Evolutionary conservation across 23 tunicate species (phyloP).

Genomic region (Trididemnum clinides): DNA sequence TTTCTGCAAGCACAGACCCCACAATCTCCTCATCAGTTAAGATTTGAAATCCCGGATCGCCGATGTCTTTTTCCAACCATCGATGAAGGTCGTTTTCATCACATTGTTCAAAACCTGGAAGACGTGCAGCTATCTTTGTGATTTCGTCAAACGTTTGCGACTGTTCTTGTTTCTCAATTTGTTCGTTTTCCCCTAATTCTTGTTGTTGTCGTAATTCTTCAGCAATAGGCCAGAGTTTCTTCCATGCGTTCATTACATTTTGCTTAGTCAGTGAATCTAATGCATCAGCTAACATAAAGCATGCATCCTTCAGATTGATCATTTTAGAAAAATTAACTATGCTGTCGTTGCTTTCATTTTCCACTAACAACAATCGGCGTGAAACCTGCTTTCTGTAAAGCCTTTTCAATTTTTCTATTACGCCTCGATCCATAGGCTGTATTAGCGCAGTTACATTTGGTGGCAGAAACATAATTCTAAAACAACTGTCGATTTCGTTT

Average conservation of each 20-base stretch:
- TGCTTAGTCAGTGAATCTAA: slow-evolving; percentile 34
- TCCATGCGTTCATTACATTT: slow-evolving; percentile 29
- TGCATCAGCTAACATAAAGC: slow-evolving; percentile 21
- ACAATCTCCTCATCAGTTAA: slow-evolving; percentile 29
- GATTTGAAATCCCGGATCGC: slow-evolving; percentile 24
- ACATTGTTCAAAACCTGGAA: slow-evolving; percentile 32
- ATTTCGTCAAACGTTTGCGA: slow-evolving; percentile 29
- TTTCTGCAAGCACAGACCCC: too few relatives aligned
- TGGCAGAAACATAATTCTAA: too few relatives aligned
- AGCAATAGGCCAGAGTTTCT: slow-evolving; percentile 34
- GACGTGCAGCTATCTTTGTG: slow-evolving; percentile 32
- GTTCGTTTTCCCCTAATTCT: slow-evolving; percentile 30
- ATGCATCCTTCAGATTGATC: background rate
- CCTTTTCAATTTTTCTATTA: too few relatives aligned
- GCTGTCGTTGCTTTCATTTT: too few relatives aligned
- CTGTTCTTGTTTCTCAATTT: slow-evolving; percentile 18
- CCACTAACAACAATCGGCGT: too few relatives aligned
- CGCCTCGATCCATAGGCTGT: too few relatives aligned
- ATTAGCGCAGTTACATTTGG: too few relatives aligned
- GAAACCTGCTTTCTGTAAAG: too few relatives aligned
- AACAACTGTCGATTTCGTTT: too few relatives aligned
- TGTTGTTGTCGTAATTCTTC: slow-evolving; percentile 18
- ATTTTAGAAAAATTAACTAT: too few relatives aligned
- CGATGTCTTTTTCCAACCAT: slow-evolving; percentile 29
- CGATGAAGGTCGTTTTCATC: slow-evolving; percentile 29